phyloP scores from a whole-genome alignment of 2,888 invertebrate genomes.

The Gandaritis pyraliata region DNA sequence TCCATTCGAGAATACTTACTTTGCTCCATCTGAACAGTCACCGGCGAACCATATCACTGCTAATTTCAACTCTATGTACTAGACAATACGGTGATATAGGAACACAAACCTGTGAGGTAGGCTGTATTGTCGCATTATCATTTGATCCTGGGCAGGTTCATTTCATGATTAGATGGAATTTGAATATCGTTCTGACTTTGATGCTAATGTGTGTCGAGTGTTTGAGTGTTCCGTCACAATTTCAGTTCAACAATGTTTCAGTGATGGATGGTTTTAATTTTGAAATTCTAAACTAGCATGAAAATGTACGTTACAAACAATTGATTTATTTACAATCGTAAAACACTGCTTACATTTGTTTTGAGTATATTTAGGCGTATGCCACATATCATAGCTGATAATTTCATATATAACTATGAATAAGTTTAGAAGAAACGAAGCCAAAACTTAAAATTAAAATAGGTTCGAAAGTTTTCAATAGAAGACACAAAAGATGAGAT shows the following conservation, averaged over 20 bases:
- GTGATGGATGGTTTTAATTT: slow-evolving; percentile 18
- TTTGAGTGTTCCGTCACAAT: slow-evolving; percentile 23
- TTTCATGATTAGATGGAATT: slow-evolving; percentile 34
- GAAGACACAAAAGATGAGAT: too few species aligned
- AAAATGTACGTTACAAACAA: too few species aligned
- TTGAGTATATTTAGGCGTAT: too few species aligned
- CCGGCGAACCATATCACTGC: slow-evolving; percentile 12
- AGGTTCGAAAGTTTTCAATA: too few species aligned
- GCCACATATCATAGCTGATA: too few species aligned
- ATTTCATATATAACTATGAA: too few species aligned
- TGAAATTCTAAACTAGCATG: slow-evolving; percentile 5
- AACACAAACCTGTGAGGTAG: background rate
- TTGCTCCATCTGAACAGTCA: slow-evolving; percentile 56
- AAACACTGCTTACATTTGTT: too few species aligned
- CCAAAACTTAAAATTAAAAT: too few species aligned
- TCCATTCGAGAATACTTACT: slow-evolving; percentile 65
- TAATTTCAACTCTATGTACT: slow-evolving; percentile 19
- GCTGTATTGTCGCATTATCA: slow-evolving; percentile 34
- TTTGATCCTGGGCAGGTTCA: slow-evolving; percentile 36
- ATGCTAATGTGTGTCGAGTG: slow-evolving; percentile 29
- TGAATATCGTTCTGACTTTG: slow-evolving; percentile 33
- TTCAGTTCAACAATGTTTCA: slow-evolving; percentile 17
- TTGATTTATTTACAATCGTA: too few species aligned
- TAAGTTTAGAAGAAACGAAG: too few species aligned
- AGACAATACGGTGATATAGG: slow-evolving; percentile 7